A percentile compares a stretch with the other conserved stretches of the same genome.
Conservation (phyloP, 2,797 vertebrate genomes). For the Notoglanidium macrostoma region DNA sequence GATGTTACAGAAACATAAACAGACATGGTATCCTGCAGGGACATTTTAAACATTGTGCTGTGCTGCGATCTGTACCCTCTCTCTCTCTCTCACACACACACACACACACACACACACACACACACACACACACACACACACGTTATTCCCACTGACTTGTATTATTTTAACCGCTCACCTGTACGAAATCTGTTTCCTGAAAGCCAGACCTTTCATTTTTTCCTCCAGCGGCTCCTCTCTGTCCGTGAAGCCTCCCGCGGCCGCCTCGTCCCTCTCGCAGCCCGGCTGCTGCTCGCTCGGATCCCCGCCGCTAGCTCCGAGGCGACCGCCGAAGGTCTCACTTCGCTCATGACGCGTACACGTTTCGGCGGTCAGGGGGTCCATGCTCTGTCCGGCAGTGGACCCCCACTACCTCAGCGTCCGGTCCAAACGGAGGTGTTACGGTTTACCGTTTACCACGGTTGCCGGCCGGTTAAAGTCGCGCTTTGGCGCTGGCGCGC, state of each 20-base stretch:
- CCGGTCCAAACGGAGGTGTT: slow-evolving; percentile 43
- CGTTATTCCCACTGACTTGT: neutral
- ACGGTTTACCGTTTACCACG: neutral
- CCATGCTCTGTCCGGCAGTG: slow-evolving; percentile 70
- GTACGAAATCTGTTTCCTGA: slow-evolving; percentile 97
- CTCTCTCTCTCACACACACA: neutral
- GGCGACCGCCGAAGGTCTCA: slow-evolving; percentile 62
- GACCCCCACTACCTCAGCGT: slow-evolving; percentile 56
- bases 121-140: no score
- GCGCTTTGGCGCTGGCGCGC: neutral
- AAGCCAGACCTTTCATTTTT: slow-evolving; percentile 88
- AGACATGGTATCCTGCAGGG: no score
- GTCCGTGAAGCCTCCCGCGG: slow-evolving; percentile 75
- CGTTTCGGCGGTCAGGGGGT: slow-evolving; percentile 69
- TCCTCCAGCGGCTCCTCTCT: slow-evolving; percentile 89
- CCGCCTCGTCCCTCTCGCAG: slow-evolving; percentile 65
- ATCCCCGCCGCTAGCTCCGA: slow-evolving; percentile 76
- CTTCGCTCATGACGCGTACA: slow-evolving; percentile 60
- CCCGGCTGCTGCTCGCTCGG: slow-evolving; percentile 63
- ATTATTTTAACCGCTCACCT: slow-evolving; percentile 76
- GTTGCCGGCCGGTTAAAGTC: neutral
- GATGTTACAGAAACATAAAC: slow-evolving; percentile 1
- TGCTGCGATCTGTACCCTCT: neutral
- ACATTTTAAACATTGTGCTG: neutral
- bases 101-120: no score